Conservation (phyloP, 2,797 vertebrate genomes). For the Peromyscus aztecus region DNA sequence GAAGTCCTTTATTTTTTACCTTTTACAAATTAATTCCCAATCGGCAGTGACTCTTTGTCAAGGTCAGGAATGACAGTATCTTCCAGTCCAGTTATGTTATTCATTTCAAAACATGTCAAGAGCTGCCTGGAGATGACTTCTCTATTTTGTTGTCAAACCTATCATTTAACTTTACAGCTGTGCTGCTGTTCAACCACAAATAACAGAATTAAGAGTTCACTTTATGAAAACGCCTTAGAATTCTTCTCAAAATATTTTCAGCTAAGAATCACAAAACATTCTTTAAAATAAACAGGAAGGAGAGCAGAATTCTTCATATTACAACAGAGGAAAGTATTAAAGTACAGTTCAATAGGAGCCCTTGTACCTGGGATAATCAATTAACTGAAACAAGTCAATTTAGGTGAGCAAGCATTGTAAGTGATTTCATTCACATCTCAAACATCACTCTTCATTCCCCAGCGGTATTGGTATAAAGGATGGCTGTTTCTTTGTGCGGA, state of each 20-base stretch:
- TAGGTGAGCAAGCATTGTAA: neutral
- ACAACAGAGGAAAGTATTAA: slow-evolving; percentile 43
- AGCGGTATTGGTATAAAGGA: neutral
- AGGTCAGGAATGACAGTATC: neutral
- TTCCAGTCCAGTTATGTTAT: neutral
- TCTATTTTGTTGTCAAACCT: neutral
- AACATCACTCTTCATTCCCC: slow-evolving; percentile 25
- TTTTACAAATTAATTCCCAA: slow-evolving; percentile 46
- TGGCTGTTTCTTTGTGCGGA: neutral
- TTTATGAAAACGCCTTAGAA: slow-evolving; percentile 39
- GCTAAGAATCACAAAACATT: slow-evolving; percentile 25
- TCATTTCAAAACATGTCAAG: slow-evolving; percentile 33
- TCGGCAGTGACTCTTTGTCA: slow-evolving; percentile 31
- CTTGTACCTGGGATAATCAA: slow-evolving; percentile 54
- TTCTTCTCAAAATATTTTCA: slow-evolving; percentile 62
- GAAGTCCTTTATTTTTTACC: neutral
- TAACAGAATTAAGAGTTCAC: slow-evolving; percentile 39
- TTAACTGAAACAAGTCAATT: slow-evolving; percentile 66
- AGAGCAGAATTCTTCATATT: slow-evolving; percentile 56
- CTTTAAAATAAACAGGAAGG: slow-evolving; percentile 10
- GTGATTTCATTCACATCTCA: neutral
- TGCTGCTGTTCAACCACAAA: slow-evolving; percentile 3
- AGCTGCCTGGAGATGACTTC: neutral
- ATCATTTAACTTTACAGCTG: neutral
- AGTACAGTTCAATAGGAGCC: slow-evolving; percentile 65